These are phyloP conservation scores for Clytia hemisphaerica DNA, from an alignment of 30 jellyfish, hydroid and myxozoan genomes.

Conservation along the genomic window DNA sequence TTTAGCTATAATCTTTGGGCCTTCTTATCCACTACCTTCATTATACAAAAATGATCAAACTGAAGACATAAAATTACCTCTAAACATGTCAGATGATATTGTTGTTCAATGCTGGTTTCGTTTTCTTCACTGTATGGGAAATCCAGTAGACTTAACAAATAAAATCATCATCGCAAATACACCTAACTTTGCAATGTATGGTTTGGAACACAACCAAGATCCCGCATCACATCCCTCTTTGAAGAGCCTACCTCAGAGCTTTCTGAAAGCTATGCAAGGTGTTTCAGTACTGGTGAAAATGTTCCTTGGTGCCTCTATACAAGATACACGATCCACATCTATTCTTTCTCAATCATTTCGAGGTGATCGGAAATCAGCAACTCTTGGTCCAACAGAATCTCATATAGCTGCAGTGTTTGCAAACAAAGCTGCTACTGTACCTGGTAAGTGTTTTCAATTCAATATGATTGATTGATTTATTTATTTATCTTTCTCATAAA, in stretches of 20 bases:
- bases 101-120: slow-evolving; percentile 95
- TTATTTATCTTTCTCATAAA: not conserved
- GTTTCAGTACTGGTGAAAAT: slow-evolving; percentile 71
- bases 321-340: slow-evolving; percentile 5
- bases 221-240: slow-evolving; percentile 71
- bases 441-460: not conserved
- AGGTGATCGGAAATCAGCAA: slow-evolving; percentile 35
- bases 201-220: slow-evolving; percentile 52
- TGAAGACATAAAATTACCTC: slow-evolving; percentile 30
- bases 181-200: slow-evolving; percentile 44
- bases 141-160: slow-evolving; percentile 71
- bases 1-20: slow-evolving; percentile 64
- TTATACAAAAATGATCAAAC: slow-evolving; percentile 30
- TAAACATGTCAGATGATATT: slow-evolving; percentile 58
- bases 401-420: not conserved
- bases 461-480: not conserved
- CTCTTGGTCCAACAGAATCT: slow-evolving; percentile 10
- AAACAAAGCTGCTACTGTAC: not conserved
- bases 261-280: slow-evolving; percentile 82
- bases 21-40: slow-evolving; percentile 43
- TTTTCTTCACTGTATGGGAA: slow-evolving; percentile 73
- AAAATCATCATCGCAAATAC: slow-evolving; percentile 53
- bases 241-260: slow-evolving; percentile 69
- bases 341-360: slow-evolving; percentile 25
- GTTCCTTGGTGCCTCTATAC: slow-evolving; percentile 48